Evolutionary conservation across 2,888 invertebrate genomes (phyloP), one percentile per base, ranked within the genome.

Genomic region (Bombylius major): DNA sequence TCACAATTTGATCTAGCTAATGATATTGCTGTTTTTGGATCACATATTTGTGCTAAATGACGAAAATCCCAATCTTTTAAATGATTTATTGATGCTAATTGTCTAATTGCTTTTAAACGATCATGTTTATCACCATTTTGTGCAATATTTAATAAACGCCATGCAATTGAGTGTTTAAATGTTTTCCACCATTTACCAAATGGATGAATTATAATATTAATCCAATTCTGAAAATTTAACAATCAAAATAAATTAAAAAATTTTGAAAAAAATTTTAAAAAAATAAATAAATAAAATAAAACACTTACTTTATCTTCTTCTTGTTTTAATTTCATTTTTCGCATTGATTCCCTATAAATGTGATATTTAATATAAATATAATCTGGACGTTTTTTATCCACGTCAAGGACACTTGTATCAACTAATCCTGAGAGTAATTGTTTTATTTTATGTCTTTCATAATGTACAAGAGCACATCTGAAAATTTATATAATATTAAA

Each of bases 21-120:
- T 4, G 85, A 82, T 1, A 90, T 82, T 4, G 89, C 86, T 0
- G 89, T 89, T 62, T 80, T 77, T 50, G 82, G 79, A 74, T 90
- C 87, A 63, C 88, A 79, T 61, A 86, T 84, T 73, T 90, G 89
- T 6, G 92, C 88, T 58, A 93, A 77, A 65, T 86, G 83, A 53
- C 79, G 75, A 66, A 82, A 88, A 64, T 89, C 81, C 82, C 82
- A 82, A 57, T 74, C 73, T 70, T 82, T 82, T 14, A 86, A 77
- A 65, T 82, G 79, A 67, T 82, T 83, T 61, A 87, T 79, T 42
- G 78, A 76, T 3, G 83, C 82, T 14, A 89, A 73, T 58, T 82
- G 80, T 53, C 80, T 76, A 0, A 87, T 72, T 1, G 88, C 87
- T 64, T 81, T 79, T 51, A 79, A 75, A 9, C 83, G 77, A 61